Evolutionary conservation across 2,888 invertebrate genomes (phyloP), one percentile per base, ranked within the genome.

Genomic region (Polydesmus complanatus): DNA sequence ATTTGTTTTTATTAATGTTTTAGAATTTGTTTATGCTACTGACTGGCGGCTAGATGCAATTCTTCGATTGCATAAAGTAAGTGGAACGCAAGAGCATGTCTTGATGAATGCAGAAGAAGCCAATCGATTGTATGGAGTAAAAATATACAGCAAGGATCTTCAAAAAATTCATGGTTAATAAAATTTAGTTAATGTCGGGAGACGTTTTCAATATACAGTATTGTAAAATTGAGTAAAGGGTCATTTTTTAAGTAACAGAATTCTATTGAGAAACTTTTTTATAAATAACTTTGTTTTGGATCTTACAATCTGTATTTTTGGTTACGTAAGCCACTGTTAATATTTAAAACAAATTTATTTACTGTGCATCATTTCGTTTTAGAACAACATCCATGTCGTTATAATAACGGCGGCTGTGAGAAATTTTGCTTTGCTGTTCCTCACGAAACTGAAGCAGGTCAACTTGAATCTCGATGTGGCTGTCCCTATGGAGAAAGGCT

Each of bases 11-110:
- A 51, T 19, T 14, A 51, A 51, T 21, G 51, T 21, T 49, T 57
- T 21, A 77, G 87, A 92, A 25, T 91, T 86, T 78, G 87, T 97
- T 82, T 98, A 94, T 73, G 93, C 95, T 54, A 94, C 96, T 0
- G 96, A 98, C 73, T 97, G 97, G 93, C 79, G 96, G 55, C 75
- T 95, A 54, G 95, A 96, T 72, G 93, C 95, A 0, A 94, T 97
- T 59, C 85, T 95, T 14, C 80, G 90, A 23, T 77, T 96, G 65
- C 84, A 93, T 71, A 96, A 96, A 73, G 76, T 86, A 52, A 89
- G 86, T 0, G 95, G 95, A 0, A 87, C 86, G 57, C 84, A 86
- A 67, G 92, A 93, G 70, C 85, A 87, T 66, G 84, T 89, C 60
- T 81, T 93, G 72, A 87, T 91, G 0, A 78, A 88, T 23, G 92